Base-by-base conservation (phyloP, 2,113 vertebrate genomes). In the Egretta garzetta region DNA sequence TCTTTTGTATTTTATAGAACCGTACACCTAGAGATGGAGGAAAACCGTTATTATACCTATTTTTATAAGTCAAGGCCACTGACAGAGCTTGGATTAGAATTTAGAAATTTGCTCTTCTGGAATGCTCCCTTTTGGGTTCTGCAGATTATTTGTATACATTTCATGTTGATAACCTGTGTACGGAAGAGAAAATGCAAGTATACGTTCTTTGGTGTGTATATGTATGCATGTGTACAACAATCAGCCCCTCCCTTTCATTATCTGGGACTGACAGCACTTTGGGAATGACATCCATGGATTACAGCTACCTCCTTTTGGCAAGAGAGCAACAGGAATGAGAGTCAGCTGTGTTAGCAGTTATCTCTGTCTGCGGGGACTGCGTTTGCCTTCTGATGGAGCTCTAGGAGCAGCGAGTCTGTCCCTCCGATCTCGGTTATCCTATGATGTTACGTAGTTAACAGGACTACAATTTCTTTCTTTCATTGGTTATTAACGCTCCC, bases 181-280 rank as follows among this genome's bases (percentile, higher is more conserved):
- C 30, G 95, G 92, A 88, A 95, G 95, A 93, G 90, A 94, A 96
- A 96, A 93, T 74, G 92, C 97, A 95, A 73, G 88, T 27, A 8
- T 8, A 35, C 47, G 3, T 59, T 80, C 70, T 70, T 62, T 27
- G 81, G 86, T 47, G 85, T 58, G 74, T 41, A 14, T 67, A 41
- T 24, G 77, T 14, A 14, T 20, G 62, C 79, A 58, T 0, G 26
- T 67, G 84, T 50, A 49, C 50, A 68, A 77, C 76, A 62, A 45
- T 7, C 35, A 91, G 64, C 70, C 35, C 26, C 37, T 20, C 62
- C 37, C 76, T 41, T 24, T 21, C 86, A 5, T 53, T 62, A 22
- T 11, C 83, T 85, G 76, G 72, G 47, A 58, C 28, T 1, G 70
- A 23, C 18, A 32, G 49, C n/a, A 14, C 19, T 32, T 13, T 47